These are phyloP conservation scores for Colistium nudipinnis DNA, from an alignment of 2,113 vertebrate genomes.

Conservation along the genomic window DNA sequence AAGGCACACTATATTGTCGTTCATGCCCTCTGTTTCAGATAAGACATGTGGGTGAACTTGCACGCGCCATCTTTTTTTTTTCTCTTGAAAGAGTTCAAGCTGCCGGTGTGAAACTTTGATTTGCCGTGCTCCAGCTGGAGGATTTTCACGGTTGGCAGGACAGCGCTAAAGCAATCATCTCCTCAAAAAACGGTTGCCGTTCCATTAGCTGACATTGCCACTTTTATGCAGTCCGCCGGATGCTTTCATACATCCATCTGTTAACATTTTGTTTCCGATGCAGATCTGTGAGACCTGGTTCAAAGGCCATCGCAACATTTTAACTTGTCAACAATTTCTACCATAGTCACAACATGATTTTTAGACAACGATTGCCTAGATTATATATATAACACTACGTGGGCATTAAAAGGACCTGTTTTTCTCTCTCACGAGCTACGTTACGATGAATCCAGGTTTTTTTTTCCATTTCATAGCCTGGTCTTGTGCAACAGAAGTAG, in stretches of 20 bases:
- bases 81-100: constrained; percentile 28
- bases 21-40: neutral
- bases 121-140: constrained; percentile 49
- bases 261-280: constrained; percentile 12
- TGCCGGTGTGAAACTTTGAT: constrained; percentile 54
- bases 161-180: constrained; percentile 32
- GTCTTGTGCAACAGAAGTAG: neutral
- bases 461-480: constrained; percentile 2
- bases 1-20: neutral
- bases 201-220: constrained; percentile 23
- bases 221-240: constrained; percentile 9
- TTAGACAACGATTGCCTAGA: neutral
- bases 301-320: constrained; percentile 4
- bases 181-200: constrained; percentile 46
- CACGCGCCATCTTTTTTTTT: constrained; percentile 6
- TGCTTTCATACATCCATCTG: constrained; percentile 25
- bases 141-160: constrained; percentile 35
- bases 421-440: neutral
- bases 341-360: neutral
- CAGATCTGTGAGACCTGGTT: constrained; percentile 16
- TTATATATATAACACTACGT: neutral
- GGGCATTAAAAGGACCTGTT: no score
- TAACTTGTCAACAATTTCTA: constrained; percentile 3
- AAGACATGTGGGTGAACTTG: no score
- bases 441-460: neutral